These are phyloP conservation scores for Bombus sibiricus DNA, from an alignment of 1,140 invertebrate genomes.

Conservation along the genomic window DNA sequence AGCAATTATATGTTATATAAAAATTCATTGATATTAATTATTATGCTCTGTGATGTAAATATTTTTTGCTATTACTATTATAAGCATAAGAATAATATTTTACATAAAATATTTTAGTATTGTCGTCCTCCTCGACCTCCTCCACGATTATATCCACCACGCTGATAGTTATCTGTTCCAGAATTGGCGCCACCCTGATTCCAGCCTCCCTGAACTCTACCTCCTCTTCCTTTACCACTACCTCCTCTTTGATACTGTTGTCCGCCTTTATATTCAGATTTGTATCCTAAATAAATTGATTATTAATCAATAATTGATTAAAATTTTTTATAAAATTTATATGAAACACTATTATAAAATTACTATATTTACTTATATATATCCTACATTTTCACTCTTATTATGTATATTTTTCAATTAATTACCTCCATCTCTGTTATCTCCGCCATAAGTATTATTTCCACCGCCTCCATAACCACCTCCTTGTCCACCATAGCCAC, in stretches of 20 bases:
- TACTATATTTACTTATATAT: background rate
- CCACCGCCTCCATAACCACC: constrained; percentile 29
- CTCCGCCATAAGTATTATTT: background rate
- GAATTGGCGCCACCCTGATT: constrained; percentile 70
- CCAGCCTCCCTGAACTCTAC: constrained; percentile 80
- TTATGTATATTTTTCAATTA: constrained; percentile 45
- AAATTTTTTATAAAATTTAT: background rate
- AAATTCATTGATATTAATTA: constrained; percentile 26
- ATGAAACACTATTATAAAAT: background rate
- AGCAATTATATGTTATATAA: constrained; percentile 6
- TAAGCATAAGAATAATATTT: constrained; percentile 14
- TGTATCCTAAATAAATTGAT: constrained; percentile 17
- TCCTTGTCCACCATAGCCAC: constrained; percentile 26
- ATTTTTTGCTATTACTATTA: background rate
- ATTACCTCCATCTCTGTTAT: constrained; percentile 28
- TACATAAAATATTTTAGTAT: constrained; percentile 43
- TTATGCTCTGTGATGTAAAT: constrained; percentile 23
- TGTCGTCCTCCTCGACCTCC: constrained; percentile 59
- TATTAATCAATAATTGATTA: background rate
- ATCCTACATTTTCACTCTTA: constrained; percentile 47
- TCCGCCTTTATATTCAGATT: constrained; percentile 62
- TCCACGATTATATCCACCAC: constrained; percentile 71
- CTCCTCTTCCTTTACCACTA: constrained; percentile 65
- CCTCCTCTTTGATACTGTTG: constrained; percentile 69
- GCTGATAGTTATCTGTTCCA: constrained; percentile 61